Base-by-base conservation (phyloP, 2,888 invertebrate genomes). In the Ichneumoninae sp. region DNA sequence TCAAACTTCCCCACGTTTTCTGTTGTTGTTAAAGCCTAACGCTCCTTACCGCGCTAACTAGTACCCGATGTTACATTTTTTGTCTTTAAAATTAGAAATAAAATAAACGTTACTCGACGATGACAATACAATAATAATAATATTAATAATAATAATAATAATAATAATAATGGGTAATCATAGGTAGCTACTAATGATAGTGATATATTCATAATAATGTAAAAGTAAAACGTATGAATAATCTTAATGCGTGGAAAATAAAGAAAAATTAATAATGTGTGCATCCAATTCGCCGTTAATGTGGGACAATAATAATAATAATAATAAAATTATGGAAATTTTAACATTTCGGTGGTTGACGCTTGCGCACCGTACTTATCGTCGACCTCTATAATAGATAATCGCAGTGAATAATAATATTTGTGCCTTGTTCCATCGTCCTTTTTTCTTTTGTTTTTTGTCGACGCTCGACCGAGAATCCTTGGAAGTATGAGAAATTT, bases 41-140 rank as follows among this genome's bases (percentile, higher is more conserved):
- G 87, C 85, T 84, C 86, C 88, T 90, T 88, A 89, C 86, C 88
- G 88, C 88, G 76, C 90, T 91, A 92, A 86, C 89, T 91, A 91
- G 88, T 92, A 92, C 92, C 92, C 91, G 92, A 89, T 90, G 89
- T 91, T 92, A 92, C 88, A 91, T 76, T 90, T 90, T 89, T 89
- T 81, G 33, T 57, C 50, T 71, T 83, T 71, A 75, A 85, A 85
- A 85, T 76, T 81, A 83, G 73, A 82, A 92, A 90, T 90, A 91
- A 92, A 90, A 89, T 89, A 89, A 90, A 91, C 90, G 88, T 89
- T 89, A 90, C 85, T 87, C 83, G 87, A 89, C 88, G 86, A 88
- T 85, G 89, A 89, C 88, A 88, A 89, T 90, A 87, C 85, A 86
- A 85, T 83, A 85, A 87, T 88, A 89, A 87, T 88, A 86, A 74